Evolutionary conservation across 2,113 vertebrate species (phyloP), one percentile per base, ranked within the genome.

Genomic region (Glareola pratincola): DNA sequence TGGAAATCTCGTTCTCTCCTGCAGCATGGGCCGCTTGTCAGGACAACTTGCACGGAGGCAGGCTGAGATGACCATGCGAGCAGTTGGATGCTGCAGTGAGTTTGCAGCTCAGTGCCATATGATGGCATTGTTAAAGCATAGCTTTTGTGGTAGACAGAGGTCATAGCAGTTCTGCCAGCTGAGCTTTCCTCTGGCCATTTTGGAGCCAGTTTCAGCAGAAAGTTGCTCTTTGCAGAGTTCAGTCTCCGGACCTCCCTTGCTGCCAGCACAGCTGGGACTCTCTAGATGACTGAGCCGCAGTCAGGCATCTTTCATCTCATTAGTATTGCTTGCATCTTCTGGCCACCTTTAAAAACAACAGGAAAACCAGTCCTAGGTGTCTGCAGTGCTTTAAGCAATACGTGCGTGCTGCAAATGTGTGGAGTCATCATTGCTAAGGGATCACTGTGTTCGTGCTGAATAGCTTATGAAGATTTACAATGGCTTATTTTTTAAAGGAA

Each of bases 381-480:
- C n/a, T 78, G 76, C 77, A 95, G 88, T 74, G 81, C 94, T 97
- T 88, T 97, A 96, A 97, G 81, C 53, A 87, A 48, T 76, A 48
- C 0, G 3, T 19, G 32, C 4, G 1, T 24, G 3, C 18, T 64
- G 80, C 62, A 56, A 88, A 92, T 78, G 50, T 86, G 43, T 78
- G 48, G 47, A 90, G 87, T 93, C 34, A 10, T 96, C 80, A n/a
- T 62, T 95, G 83, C 76, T 64, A 59, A 87, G 74, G 32, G 74
- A 81, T 80, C 2, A 2, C 71, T 90, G 85, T 92, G 75, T 96
- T 91, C 86, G 79, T 95, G 82, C 83, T 92, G 84, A 97, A 96
- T 85, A 82, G 56, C 51, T 93, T 20, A 60, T 59, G 36, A 94
- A 93, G 77, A 92, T 94, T 86, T 92, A 88, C 71, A 91, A 91